Conservation (phyloP, 2,888 invertebrate species). For the Carpatolechia fugitivella region DNA sequence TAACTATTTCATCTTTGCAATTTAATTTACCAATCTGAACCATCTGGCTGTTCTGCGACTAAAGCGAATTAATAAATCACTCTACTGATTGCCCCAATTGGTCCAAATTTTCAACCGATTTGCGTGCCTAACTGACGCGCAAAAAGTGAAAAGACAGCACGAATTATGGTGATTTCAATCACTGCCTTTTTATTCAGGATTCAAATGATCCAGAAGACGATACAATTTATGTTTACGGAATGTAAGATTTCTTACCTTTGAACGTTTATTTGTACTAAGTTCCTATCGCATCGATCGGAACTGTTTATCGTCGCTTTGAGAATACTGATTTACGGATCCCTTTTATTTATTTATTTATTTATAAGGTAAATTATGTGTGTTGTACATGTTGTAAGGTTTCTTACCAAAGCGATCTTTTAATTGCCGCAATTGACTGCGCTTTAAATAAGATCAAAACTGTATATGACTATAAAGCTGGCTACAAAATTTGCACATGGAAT, state of each 20-base stretch:
- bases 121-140: slow-evolving; percentile 12
- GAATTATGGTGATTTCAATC: slow-evolving; percentile 5
- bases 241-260: not conserved
- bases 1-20: not conserved
- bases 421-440: no score
- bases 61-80: not conserved
- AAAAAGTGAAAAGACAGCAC: slow-evolving; percentile 17
- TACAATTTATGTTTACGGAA: not conserved
- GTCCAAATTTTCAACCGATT: not conserved
- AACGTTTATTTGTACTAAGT: no score
- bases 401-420: no score
- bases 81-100: slow-evolving; percentile 13
- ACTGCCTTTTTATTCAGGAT: not conserved
- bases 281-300: not conserved
- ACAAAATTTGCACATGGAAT: no score
- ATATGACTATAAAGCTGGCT: no score
- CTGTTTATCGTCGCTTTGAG: not conserved
- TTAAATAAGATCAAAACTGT: no score
- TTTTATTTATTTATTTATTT: no score
- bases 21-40: not conserved
- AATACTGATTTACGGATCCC: not conserved
- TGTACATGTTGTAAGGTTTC: no score
- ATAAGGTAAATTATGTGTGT: no score
- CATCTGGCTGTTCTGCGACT: not conserved
- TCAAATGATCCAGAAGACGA: not conserved